phyloP scores from a whole-genome alignment of 1,140 invertebrate genomes.

The Macrobrachium rosenbergii region DNA sequence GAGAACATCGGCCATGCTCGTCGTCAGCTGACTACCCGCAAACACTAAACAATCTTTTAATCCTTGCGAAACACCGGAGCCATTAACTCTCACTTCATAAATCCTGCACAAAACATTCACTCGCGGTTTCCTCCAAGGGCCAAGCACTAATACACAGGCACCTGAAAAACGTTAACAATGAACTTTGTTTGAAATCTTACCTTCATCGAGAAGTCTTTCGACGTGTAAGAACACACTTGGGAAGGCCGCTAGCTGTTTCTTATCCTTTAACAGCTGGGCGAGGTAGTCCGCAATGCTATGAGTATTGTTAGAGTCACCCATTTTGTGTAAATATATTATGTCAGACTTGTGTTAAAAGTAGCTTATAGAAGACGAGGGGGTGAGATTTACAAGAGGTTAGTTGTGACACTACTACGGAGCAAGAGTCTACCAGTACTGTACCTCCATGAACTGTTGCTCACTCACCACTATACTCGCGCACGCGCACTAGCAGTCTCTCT shows the following conservation, averaged over 20 bases:
- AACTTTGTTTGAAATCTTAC: constrained; percentile 76
- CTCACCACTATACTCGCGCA: constrained; percentile 63
- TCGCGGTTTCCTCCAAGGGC: too few species aligned
- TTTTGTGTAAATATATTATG: constrained; percentile 60
- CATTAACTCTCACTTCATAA: too few species aligned
- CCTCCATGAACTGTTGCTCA: constrained; percentile 64
- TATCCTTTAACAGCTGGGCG: constrained; percentile 99
- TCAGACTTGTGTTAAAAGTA: neutral
- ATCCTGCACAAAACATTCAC: neutral
- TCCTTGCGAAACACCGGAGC: neutral
- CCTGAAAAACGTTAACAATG: constrained; percentile 46
- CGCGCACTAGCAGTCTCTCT: constrained; percentile 45
- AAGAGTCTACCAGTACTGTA: constrained; percentile 56
- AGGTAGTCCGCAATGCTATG: constrained; percentile 99
- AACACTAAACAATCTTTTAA: neutral
- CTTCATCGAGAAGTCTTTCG: constrained; percentile 98
- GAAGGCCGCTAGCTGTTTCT: constrained; percentile 99
- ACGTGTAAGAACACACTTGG: constrained; percentile 99
- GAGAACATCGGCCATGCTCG: neutral
- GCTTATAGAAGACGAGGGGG: constrained; percentile 48
- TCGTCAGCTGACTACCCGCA: constrained; percentile 51
- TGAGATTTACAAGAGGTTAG: constrained; percentile 64
- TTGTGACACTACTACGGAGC: constrained; percentile 55
- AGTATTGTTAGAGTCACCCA: constrained; percentile 75
- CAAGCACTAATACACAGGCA: neutral